Evolutionary conservation across 2,888 invertebrate genomes (phyloP), one percentile per base, ranked within the genome.

Genomic region (Pomacea canaliculata): DNA sequence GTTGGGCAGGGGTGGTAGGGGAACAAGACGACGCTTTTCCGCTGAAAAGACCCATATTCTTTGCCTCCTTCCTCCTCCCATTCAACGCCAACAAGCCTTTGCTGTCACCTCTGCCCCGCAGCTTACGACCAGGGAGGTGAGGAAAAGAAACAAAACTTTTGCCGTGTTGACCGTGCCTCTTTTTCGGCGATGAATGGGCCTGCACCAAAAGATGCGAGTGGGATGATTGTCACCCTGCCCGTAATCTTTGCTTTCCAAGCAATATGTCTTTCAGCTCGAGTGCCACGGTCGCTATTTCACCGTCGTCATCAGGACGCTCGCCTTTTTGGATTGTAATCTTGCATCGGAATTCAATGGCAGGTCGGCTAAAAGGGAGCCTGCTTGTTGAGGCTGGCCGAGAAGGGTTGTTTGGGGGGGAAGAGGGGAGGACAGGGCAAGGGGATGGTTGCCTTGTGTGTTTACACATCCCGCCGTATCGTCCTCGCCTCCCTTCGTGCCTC

Each of bases 181-280:
- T 37, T 56, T 56, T 23, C n/a, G 59, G 19, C 63, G 71, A 71
- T 71, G 63, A 71, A 71, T 71, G 37, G 27, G 18, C 37, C 71
- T 62, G 71, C 71, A 71, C 71, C 48, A 46, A 37, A 37, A 12
- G 48, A 48, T 13, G 48, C 16, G 12, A 12, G 23, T 66, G 19
- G 67, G n/a, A 19, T 68, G 49, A 69, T 62, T 74, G 74, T 74
- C 69, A 74, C 46, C 48, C 62, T 66, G 75, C 46, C 75, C 56
- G 63, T 76, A 78, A 76, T 78, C 78, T 76, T 78, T 78, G 78
- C 75, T 78, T 78, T 70, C 71, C 60, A 49, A 68, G 78, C 78
- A 78, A 78, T 78, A 78, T 78, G 76, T 78, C 78, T 78, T 78
- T 78, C 78, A 78, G 70, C 48, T 23, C 13, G 78, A 63, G 62